These are phyloP conservation scores for Aspidiotus destructor DNA, from an alignment of 2,888 invertebrate genomes.

Conservation along the genomic window DNA sequence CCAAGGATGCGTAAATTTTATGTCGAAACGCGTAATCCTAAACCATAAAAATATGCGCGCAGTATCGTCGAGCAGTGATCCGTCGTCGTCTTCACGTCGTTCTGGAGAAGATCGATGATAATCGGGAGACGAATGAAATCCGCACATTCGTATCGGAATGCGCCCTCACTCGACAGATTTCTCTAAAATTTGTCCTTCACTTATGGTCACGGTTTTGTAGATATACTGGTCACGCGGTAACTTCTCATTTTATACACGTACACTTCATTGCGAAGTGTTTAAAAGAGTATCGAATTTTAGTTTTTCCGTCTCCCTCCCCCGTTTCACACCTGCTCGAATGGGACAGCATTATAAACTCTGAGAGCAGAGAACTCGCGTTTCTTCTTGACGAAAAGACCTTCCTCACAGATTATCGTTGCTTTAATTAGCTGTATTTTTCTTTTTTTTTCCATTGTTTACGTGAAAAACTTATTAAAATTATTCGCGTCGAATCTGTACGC, in stretches of 20 bases:
- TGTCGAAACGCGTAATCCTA: background rate
- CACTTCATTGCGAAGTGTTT: background rate
- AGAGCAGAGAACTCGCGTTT: background rate
- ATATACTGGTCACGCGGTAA: constrained; percentile 8
- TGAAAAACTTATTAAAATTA: background rate
- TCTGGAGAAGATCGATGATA: background rate
- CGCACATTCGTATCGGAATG: constrained; percentile 11
- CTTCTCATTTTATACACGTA: background rate
- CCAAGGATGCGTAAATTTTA: constrained; percentile 7
- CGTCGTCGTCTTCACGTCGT: background rate
- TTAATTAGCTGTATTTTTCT: background rate
- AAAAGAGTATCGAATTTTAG: background rate
- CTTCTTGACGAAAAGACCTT: background rate
- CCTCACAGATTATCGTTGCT: constrained; percentile 6
- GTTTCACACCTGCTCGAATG: background rate
- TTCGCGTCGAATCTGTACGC: constrained; percentile 1
- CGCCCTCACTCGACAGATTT: background rate
- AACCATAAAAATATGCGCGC: background rate
- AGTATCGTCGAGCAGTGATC: background rate
- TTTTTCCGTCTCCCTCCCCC: background rate
- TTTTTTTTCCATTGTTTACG: too few species aligned
- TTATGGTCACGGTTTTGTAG: constrained; percentile 6
- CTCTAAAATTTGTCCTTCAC: constrained; percentile 8
- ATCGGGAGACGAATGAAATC: background rate
- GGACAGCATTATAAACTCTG: background rate